Evolutionary conservation across 2,888 invertebrate genomes (phyloP).

Genomic region (Ormyrus labotus): DNA sequence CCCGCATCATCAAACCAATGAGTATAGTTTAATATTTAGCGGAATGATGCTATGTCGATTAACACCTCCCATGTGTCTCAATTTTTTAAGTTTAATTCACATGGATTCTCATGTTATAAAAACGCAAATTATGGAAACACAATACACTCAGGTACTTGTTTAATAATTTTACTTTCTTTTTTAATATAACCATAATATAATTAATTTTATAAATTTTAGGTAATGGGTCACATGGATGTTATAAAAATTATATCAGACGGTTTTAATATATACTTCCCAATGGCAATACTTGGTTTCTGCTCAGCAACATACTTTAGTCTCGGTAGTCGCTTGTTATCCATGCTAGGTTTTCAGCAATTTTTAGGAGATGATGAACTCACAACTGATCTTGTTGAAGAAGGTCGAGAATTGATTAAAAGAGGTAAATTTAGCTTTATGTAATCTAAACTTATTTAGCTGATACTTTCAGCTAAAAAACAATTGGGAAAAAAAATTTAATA

Average conservation of each 20-base stretch:
- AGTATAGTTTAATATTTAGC: constrained; percentile 98
- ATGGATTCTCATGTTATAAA: constrained; percentile 97
- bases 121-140: constrained; percentile 88
- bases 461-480: no score
- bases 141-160: constrained; percentile 90
- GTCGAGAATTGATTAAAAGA: constrained; percentile 92
- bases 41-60: constrained; percentile 98
- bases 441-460: no score
- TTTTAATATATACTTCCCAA: constrained; percentile 99
- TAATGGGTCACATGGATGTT: constrained; percentile 99
- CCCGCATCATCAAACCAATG: constrained; percentile 98
- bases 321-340: constrained; percentile 92
- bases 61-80: constrained; percentile 98
- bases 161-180: constrained; percentile 60
- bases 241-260: constrained; percentile 97
- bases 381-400: constrained; percentile 94
- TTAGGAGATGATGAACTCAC: constrained; percentile 96
- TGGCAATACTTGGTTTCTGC: constrained; percentile 95
- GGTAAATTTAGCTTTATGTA: constrained; percentile 76
- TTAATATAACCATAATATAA: no score
- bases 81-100: constrained; percentile 97
- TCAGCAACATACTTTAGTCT: constrained; percentile 95
- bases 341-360: constrained; percentile 98
- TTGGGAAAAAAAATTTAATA: no score
- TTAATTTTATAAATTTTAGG: constrained; percentile 75